Conservation (phyloP, 2,888 invertebrate species). For the Pachliopta kotzebuea region DNA sequence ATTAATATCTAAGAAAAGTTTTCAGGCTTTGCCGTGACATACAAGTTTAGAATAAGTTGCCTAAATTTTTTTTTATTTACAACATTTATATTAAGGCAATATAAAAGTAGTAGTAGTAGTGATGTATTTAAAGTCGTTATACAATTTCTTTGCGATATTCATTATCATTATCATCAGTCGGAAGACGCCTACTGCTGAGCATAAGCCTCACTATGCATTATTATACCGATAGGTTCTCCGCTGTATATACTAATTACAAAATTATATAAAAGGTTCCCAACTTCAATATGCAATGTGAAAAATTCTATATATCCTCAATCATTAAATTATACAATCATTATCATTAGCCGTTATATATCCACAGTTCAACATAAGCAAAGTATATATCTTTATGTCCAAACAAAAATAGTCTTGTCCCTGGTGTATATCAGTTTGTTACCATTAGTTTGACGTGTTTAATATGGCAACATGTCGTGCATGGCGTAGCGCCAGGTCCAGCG, state of each 20-base stretch:
- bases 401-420: background rate
- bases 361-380: no score
- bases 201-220: no score
- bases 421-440: background rate
- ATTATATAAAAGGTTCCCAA: no score
- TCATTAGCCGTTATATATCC: no score
- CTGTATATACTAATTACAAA: no score
- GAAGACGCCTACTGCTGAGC: no score
- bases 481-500: slow-evolving; percentile 96
- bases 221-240: no score
- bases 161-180: no score
- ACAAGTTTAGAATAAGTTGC: background rate
- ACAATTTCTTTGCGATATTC: background rate
- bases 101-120: background rate
- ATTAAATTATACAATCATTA: no score
- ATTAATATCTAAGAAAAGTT: no score
- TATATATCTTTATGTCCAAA: background rate
- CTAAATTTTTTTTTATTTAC: background rate
- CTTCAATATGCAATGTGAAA: no score
- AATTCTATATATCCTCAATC: no score
- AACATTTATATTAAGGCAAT: background rate
- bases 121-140: background rate
- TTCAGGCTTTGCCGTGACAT: background rate
- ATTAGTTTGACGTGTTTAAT: slow-evolving; percentile 10
- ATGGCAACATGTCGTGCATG: slow-evolving; percentile 85